Conservation (phyloP, 2,113 vertebrate species). For the Dolichotis patagonum region DNA sequence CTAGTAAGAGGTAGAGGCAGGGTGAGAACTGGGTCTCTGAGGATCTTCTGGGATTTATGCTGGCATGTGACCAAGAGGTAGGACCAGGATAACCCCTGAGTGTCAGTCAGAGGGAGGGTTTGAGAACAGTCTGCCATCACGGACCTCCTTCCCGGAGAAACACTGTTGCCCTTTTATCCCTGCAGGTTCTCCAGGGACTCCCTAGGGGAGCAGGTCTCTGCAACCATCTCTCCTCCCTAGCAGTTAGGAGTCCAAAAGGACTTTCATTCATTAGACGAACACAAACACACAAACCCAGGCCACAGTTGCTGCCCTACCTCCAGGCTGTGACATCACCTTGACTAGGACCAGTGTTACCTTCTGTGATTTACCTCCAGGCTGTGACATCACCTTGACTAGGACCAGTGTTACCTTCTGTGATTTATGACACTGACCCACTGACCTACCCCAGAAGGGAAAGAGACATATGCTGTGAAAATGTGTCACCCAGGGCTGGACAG, state of each 20-base stretch:
- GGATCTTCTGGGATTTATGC: not conserved
- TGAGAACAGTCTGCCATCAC: not conserved
- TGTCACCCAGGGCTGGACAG: not conserved
- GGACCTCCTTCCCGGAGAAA: constrained; percentile 46
- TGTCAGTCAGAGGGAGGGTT: not conserved
- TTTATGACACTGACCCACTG: not conserved
- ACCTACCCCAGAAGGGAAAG: not conserved
- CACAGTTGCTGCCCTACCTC: not conserved
- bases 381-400: not conserved
- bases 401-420: not conserved
- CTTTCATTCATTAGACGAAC: constrained; percentile 22
- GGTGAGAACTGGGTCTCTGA: not conserved
- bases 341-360: not conserved
- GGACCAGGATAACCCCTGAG: not conserved
- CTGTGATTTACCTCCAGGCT: not conserved
- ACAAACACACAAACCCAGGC: not conserved
- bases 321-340: not conserved
- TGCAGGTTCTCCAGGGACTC: not conserved
- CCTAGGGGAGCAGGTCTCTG: not conserved
- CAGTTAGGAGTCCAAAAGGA: not conserved
- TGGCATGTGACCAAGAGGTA: not conserved
- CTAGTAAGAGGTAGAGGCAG: not conserved
- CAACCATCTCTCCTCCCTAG: not conserved
- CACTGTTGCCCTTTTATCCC: not conserved
- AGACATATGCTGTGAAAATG: not conserved